Evolutionary conservation across 2,113 vertebrate genomes (phyloP), one percentile per base, ranked within the genome.

Genomic region (Bos indicus): DNA sequence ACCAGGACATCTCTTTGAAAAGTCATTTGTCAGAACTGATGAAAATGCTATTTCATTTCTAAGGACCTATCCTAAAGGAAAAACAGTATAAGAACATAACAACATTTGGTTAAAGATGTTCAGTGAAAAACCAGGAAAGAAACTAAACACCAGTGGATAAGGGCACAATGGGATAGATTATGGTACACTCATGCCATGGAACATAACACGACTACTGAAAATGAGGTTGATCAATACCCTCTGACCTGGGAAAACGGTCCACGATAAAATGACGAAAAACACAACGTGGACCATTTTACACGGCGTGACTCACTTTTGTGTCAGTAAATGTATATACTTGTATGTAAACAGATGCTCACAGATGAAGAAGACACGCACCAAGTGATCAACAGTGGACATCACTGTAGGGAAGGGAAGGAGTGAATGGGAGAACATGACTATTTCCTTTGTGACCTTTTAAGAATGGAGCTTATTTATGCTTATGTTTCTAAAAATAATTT

Each of bases 1-100:
- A 86, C 43, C 23, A 78, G 36, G 43, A 85, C 57, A 85, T n/a
- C 57, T 10, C 81, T 96, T 88, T 97, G 19, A 82, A 94, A 93
- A 96, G 64, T 30, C 81, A 93, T 85, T 74, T 86, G 59, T n/a
- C 46, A 62, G 46, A 77, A 91, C 85, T 77, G 46, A 52, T 26
- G 77, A 83, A 94, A 51, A 78, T 57, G 23, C 9, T 51, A 57
- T 59, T n/a, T 30, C 56, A 67, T 25, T 83, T 71, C 46, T 57
- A 96, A 86, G 11, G 62, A 17, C 6, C 25, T 54, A 46, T 33
- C 60, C 48, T 46, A 95, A 85, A 96, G 43, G 78, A 85, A 43
- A 91, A 84, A 56, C 30, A 85, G 33, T 17, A 10, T 21, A 56
- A 54, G 17, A 36, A 51, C n/a, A 57, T 33, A 48, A 88, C 77